Evolutionary conservation across 2,888 invertebrate species (phyloP), one percentile per base, ranked within the genome.

Genomic region (Neocrepidodera transversa): DNA sequence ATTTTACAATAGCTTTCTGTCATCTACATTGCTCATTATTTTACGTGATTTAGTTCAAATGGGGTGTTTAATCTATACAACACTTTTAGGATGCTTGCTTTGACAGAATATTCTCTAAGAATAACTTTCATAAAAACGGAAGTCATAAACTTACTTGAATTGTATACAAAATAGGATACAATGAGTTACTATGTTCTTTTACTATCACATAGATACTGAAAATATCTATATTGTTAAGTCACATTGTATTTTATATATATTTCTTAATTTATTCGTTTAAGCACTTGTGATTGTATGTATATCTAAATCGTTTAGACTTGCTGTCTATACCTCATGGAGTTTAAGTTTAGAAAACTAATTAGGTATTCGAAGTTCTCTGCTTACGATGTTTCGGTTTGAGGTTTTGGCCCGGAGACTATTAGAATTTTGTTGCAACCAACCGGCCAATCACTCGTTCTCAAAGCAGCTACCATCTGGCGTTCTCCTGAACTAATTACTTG

Each of bases 401-500:
- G 38, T 38, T 38, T 38, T 38, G 36, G 45, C 36, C 45, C 47
- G 36, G 36, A 26, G 47, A 40, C 48, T 52, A 56, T 47, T 32
- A 56, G 54, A 55, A 55, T 62, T 36, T 17, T 53, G 54, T 35
- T 32, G 38, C 35, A 38, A 17, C 45, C 38, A 42, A 30, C 64
- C 58, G 64, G 36, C 64, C 60, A 66, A 53, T 66, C 65, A 57
- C 49, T 66, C 56, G 49, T 56, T 36, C 35, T 26, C 36, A 32
- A 43, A 36, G 32, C 55, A 63, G 64, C 71, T 71, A 73, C 71
- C 75, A 75, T 68, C 73, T 73, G 74, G 73, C 71, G 73, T 74
- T 72, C 68, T 73, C 68, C 72, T 71, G 73, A 74, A 74, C 75
- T 78, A 77, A 77, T 77, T 78, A 75, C 73, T 77, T 75, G 74